Evolutionary conservation across 2,888 invertebrate species (phyloP), one percentile per base, ranked within the genome.

Genomic region (Lacanobia oleracea): DNA sequence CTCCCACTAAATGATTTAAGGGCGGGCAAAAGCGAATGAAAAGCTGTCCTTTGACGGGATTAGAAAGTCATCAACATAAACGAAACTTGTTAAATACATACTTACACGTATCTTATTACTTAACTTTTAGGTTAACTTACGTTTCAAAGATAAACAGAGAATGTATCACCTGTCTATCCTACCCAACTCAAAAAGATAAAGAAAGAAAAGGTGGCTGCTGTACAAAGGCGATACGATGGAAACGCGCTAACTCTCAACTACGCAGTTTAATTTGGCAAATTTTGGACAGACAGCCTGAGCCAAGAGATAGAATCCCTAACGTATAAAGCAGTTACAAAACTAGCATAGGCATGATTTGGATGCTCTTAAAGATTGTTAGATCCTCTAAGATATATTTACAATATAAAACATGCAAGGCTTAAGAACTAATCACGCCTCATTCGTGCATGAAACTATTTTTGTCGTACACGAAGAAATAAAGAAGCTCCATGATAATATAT

Each of bases 131-230:
- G 43, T 50, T 50, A 60, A 57, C 33, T 16, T 33, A 40, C 27
- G 16, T 33, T 45, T 21, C 12, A n/a, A 54, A 80, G 66, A 60
- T 61, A 75, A 33, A 64, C 61, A 65, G 8, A 51, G 7, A 27
- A 50, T 45, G 14, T 64, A 60, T 53, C 45, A 60, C 53, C 50
- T 67, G 59, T 75, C 59, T 60, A 16, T 37, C 8, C 43, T 23
- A 63, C 63, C 61, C 48, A 61, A 77, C 81, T 57, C 51, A 60
- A 59, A 76, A 81, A 69, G 64, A 50, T 77, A 60, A 65, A 43
- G 45, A 77, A 68, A 50, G 63, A 60, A 65, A 64, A 60, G 51
- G 59, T 57, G 45, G 59, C 61, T 50, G 61, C 53, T 80, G 67
- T 63, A 27, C 21, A 65, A 66, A 75, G 53, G 43, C 48, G 75